Percentiles rank a stretch among this genome's conserved stretches.
These are phyloP conservation scores for Drosophila varians DNA, from an alignment of 1,140 invertebrate species.

Conservation along the genomic window DNA sequence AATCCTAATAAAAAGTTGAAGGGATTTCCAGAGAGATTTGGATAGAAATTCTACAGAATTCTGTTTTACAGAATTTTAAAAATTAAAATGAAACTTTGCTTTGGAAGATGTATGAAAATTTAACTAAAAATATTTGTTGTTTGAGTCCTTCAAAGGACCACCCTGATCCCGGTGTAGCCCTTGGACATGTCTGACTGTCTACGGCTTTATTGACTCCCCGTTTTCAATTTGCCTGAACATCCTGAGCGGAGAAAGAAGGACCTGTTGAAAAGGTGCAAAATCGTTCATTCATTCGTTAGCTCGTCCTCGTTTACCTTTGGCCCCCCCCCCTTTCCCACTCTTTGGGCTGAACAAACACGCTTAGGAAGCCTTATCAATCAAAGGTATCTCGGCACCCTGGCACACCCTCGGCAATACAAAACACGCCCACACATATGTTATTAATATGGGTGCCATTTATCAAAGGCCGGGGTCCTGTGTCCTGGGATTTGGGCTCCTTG, in stretches of 20 bases:
- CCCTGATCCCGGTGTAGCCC: constrained; percentile 40
- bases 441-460: constrained; percentile 72
- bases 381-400: constrained; percentile 56
- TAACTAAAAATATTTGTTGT: not conserved
- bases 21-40: too few species aligned
- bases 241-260: constrained; percentile 41
- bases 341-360: constrained; percentile 63
- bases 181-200: constrained; percentile 55
- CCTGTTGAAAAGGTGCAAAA: constrained; percentile 81
- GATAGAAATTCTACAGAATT: too few species aligned
- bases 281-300: constrained; percentile 52
- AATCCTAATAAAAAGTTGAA: too few species aligned
- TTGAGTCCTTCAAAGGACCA: not conserved
- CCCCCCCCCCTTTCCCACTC: not conserved
- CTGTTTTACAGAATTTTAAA: too few species aligned
- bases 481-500: constrained; percentile 12
- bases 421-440: constrained; percentile 63
- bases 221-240: constrained; percentile 67
- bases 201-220: constrained; percentile 72
- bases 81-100: too few species aligned
- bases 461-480: constrained; percentile 24
- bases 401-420: constrained; percentile 23
- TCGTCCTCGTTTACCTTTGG: constrained; percentile 53
- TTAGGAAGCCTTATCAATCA: constrained; percentile 80
- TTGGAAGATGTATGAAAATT: too few species aligned